Base-by-base conservation (phyloP, 2,888 invertebrate genomes). In the Acronicta leporina region DNA sequence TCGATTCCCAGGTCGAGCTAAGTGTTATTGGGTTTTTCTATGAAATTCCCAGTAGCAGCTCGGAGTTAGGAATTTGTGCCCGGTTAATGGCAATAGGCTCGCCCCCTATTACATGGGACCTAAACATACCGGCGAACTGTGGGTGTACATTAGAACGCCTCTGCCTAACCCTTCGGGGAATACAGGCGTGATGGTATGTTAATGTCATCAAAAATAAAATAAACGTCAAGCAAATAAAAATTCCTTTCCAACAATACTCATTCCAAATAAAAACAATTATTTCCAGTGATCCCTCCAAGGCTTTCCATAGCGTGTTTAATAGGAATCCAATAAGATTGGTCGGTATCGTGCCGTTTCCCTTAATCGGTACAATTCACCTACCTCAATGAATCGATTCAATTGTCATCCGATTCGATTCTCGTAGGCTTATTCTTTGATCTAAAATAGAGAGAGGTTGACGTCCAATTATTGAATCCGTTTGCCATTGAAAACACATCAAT, bases 291-390 rank as follows among this genome's bases (percentile, higher is more conserved):
- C 40, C 53, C 16, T 33, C 40, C 40, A 68, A 69, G 58, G 54
- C 51, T 45, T 49, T 51, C 41, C 49, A 64, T 70, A 45, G 67
- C 68, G 60, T 75, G 75, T 68, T 71, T 75, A 68, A 75, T 77
- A 68, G 57, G 57, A 75, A 74, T 78, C 71, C 78, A 75, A 77
- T 75, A 64, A 63, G 60, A 75, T 40, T 66, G 55, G 5, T 40
- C 47, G 60, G 58, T 61, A 68, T 63, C 78, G 65, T 65, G 48
- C 61, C 68, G 38, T 77, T 77, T 71, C 54, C 72, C 58, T 58
- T 78, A 71, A 77, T 68, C 65, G 75, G 48, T 62, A 68, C 75
- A 56, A 60, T 76, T 72, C 52, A 40, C 62, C 52, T 53, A 67
- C 68, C 59, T 75, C 62, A 60, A 75, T 75, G 72, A 72, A 68